Evolutionary conservation across 2,797 vertebrate species (phyloP).

Genomic region (Gymnocypris eckloni): DNA sequence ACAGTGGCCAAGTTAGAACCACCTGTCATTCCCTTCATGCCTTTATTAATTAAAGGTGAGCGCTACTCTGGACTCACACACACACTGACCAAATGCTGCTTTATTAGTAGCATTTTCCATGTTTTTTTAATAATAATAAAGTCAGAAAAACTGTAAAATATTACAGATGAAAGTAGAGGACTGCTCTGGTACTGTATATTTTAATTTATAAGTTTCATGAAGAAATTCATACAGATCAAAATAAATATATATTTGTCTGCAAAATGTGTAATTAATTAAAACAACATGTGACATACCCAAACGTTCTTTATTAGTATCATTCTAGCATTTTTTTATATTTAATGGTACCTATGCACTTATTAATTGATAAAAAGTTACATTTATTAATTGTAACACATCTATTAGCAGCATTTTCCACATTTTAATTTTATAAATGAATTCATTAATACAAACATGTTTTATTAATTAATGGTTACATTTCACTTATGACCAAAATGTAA

Average conservation of each 20-base stretch:
- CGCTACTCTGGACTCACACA: not conserved
- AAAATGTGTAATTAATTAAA: not conserved
- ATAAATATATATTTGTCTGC: not conserved
- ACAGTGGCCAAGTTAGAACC: slow-evolving; percentile 93
- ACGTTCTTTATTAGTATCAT: not conserved
- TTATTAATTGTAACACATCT: too few relatives aligned
- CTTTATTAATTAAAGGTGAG: slow-evolving; percentile 97
- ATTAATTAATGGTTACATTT: too few relatives aligned
- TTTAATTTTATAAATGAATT: too few relatives aligned
- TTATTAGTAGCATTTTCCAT: not conserved
- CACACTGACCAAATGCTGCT: not conserved
- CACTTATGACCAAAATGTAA: too few relatives aligned
- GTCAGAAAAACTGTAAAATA: not conserved
- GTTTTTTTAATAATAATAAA: not conserved
- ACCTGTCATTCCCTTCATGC: slow-evolving; percentile 98
- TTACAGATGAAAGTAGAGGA: too few relatives aligned
- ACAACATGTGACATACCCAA: not conserved
- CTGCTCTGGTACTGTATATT: not conserved
- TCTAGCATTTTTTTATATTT: not conserved
- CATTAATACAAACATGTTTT: too few relatives aligned
- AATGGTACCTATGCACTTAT: not conserved
- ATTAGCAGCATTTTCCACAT: too few relatives aligned
- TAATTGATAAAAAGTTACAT: not conserved
- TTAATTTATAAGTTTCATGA: not conserved
- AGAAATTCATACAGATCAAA: not conserved